phyloP scores from a whole-genome alignment of 1,140 invertebrate genomes.

The Acromyrmex echinatior region DNA sequence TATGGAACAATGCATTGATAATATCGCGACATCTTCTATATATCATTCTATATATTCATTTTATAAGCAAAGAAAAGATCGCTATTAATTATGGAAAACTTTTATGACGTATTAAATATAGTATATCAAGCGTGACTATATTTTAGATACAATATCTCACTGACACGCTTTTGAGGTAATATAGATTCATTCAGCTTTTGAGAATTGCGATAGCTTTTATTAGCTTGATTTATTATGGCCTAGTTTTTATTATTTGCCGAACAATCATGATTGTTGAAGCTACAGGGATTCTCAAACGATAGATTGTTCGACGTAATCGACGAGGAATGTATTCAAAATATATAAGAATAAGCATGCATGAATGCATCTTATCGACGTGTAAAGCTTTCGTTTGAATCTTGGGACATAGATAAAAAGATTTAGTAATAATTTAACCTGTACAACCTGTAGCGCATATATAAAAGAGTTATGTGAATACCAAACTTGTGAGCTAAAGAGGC shows the following conservation, averaged over 20 bases:
- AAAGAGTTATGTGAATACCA: background rate
- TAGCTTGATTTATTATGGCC: background rate
- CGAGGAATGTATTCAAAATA: background rate
- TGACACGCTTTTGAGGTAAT: background rate
- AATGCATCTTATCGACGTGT: background rate
- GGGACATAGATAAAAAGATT: background rate
- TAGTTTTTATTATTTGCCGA: slow-evolving; percentile 14
- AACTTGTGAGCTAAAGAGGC: slow-evolving; percentile 10
- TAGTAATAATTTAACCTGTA: background rate
- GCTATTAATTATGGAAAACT: background rate
- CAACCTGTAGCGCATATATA: background rate
- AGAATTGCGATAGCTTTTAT: slow-evolving; percentile 10
- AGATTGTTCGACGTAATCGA: background rate
- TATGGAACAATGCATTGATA: slow-evolving; percentile 12
- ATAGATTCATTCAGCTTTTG: background rate
- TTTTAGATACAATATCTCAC: background rate
- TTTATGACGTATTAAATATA: background rate
- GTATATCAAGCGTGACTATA: background rate
- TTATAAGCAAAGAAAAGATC: background rate
- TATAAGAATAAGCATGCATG: background rate
- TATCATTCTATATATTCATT: background rate
- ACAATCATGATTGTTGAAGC: background rate
- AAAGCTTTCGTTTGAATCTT: background rate
- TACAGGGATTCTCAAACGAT: background rate
- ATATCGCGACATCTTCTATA: slow-evolving; percentile 7